Evolutionary conservation across 2,797 vertebrate species (phyloP).

Genomic region (Poeciliopsis gracilis): DNA sequence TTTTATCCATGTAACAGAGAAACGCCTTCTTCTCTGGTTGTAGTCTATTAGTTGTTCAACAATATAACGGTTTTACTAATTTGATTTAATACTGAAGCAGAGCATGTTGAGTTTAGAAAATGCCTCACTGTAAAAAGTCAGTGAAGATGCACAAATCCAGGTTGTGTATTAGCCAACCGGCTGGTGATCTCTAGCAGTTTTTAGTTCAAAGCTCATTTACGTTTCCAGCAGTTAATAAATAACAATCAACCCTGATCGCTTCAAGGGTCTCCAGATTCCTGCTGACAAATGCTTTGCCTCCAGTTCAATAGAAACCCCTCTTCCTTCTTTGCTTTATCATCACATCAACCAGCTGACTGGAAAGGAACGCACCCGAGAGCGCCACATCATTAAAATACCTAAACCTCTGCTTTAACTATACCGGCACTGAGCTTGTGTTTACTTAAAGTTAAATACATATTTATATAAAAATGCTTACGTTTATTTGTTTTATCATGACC

Average conservation of each 20-base stretch:
- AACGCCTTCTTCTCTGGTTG: neutral
- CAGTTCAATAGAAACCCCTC: neutral
- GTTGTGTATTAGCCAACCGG: neutral
- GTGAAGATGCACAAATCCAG: neutral
- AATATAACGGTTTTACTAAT: neutral
- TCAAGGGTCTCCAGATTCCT: neutral
- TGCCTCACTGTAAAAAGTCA: neutral
- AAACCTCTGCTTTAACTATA: neutral
- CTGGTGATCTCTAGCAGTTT: neutral
- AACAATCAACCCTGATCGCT: neutral
- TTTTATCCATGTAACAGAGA: neutral
- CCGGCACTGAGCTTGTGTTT: neutral
- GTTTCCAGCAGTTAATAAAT: neutral
- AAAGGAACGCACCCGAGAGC: neutral
- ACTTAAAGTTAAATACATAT: neutral
- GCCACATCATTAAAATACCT: neutral
- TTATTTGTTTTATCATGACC: neutral
- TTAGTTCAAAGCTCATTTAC: neutral
- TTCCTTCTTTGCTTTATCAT: neutral
- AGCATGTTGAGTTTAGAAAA: neutral
- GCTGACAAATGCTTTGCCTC: neutral
- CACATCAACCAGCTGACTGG: neutral
- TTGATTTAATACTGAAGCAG: neutral
- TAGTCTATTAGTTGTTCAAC: neutral
- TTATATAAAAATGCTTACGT: neutral